These are phyloP conservation scores for Andrena fulva DNA, from an alignment of 2,888 invertebrate species.

Conservation along the genomic window DNA sequence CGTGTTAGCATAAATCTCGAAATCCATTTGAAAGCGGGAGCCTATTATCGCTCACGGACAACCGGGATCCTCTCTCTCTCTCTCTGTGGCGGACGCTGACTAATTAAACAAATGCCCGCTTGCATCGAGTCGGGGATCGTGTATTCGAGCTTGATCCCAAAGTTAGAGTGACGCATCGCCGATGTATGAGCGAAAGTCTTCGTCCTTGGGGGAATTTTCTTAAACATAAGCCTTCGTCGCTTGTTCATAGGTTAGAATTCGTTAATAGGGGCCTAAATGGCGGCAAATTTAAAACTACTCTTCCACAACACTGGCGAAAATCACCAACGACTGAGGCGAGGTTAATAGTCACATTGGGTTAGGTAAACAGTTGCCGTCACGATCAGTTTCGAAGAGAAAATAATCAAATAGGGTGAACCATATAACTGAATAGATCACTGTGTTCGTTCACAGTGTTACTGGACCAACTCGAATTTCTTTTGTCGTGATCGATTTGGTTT, in stretches of 20 bases:
- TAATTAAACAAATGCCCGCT: slow-evolving; percentile 83
- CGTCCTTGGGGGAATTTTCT: not conserved
- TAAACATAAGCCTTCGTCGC: not conserved
- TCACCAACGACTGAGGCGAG: too few relatives aligned
- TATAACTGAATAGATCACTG: too few relatives aligned
- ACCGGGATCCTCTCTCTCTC: slow-evolving; percentile 61
- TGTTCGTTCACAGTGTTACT: too few relatives aligned
- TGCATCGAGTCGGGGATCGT: slow-evolving; percentile 76
- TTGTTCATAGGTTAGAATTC: slow-evolving; percentile 3
- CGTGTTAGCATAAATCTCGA: slow-evolving; percentile 84
- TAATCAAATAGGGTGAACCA: too few relatives aligned
- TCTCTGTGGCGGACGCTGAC: slow-evolving; percentile 64
- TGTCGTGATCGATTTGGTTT: too few relatives aligned
- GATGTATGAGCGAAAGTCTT: not conserved
- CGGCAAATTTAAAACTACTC: too few relatives aligned
- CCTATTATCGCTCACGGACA: slow-evolving; percentile 79
- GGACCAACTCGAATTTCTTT: too few relatives aligned
- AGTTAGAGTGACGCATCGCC: not conserved
- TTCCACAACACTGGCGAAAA: too few relatives aligned
- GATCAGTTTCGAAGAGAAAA: too few relatives aligned
- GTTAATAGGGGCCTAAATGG: not conserved
- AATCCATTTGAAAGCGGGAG: slow-evolving; percentile 84
- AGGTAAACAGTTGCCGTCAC: too few relatives aligned
- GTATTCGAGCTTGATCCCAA: slow-evolving; percentile 76
- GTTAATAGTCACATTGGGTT: too few relatives aligned